Base-by-base conservation (phyloP, 1,140 invertebrate genomes). In the Drosophila rufa region DNA sequence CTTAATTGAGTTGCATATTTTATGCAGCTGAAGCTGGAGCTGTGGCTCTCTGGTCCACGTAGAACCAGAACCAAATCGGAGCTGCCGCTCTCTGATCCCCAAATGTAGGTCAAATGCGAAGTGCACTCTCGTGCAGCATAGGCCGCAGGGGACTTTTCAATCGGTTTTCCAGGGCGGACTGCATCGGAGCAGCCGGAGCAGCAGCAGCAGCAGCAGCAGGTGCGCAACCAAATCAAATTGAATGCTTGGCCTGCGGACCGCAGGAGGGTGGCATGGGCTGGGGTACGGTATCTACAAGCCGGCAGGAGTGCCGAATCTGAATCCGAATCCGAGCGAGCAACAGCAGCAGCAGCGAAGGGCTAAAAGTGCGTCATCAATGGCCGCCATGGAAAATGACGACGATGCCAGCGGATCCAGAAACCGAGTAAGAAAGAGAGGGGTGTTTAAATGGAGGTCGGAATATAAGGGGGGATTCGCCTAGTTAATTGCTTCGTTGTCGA, bases 281-380 rank as follows among this genome's bases (percentile, higher is more conserved):
- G 64, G 50, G 38, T 59, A 27, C n/a, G 46, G 53, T 61, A 62
- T 46, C 40, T 27, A 66, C 60, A 70, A 60, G 46, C 64, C 51
- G 53, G 60, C 22, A 40, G 17, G 43, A 55, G 50, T 38, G 62
- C 45, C 64, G 64, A 51, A 47, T 47, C 51, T 53, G 62, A 66
- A 68, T 73, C 70, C 27, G 46, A 60, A 71, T 51, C 58, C 70
- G 69, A 73, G 51, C 46, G 64, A 66, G 51, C 33, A 55, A 33
- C 86, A 82, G 57, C 70, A 33, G 53, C 36, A 56, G 53, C 86
- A 82, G 57, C 70, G 87, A 91, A 91, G 87, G 87, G 87, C 87
- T 91, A 91, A 91, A 91, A 91, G 87, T 91, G 87, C 87, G 87
- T 91, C 87, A 91, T 91, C 87, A 91, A 91, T 91, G 87, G 77